Percentiles rank a stretch among this genome's conserved stretches.
Evolutionary conservation across 2,113 vertebrate genomes (phyloP).

Genomic region (Ciconia stormi): DNA sequence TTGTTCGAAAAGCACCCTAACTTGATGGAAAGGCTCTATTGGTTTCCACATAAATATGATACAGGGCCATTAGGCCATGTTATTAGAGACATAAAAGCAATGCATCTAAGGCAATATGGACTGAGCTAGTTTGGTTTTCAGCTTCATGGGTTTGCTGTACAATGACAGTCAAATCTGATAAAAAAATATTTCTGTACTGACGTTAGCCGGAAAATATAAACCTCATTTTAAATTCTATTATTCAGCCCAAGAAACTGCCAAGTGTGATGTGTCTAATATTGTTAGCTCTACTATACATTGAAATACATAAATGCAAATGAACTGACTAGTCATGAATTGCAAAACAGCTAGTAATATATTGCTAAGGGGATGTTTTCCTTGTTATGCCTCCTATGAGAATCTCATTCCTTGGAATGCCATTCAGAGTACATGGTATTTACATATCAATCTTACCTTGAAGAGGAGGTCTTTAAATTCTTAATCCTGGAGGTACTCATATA

Average conservation of each 20-base stretch:
- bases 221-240: background rate
- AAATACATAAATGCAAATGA: constrained; percentile 47
- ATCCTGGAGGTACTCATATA: background rate
- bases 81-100: background rate
- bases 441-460: background rate
- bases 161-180: background rate
- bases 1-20: background rate
- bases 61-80: background rate
- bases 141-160: background rate
- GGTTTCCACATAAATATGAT: background rate
- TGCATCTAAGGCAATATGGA: background rate
- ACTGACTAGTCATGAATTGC: background rate
- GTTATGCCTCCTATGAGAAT: background rate
- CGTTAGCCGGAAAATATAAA: background rate
- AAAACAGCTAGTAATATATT: constrained; percentile 9
- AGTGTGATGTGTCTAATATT: background rate
- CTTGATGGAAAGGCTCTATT: background rate
- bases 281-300: background rate
- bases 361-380: background rate
- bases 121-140: background rate
- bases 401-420: background rate
- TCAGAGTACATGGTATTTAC: background rate
- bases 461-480: background rate
- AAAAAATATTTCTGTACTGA: background rate
- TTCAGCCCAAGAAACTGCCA: background rate